Base-by-base conservation (phyloP, 2,888 invertebrate genomes). In the Hoplodrina blanda region DNA sequence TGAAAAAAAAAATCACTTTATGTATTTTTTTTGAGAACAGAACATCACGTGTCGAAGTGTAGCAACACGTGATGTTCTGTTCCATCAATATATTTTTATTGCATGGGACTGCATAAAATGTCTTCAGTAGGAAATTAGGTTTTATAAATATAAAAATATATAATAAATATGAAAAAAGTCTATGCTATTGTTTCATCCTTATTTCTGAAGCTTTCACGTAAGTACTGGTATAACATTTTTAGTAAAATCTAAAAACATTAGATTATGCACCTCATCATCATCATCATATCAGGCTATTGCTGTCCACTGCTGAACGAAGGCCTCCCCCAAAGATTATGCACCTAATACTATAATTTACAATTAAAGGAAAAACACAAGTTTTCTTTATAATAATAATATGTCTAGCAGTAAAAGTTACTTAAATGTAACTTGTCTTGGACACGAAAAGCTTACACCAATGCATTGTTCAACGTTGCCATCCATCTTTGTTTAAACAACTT, bases 401-500 rank as follows among this genome's bases (percentile, higher is more conserved):
- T 17, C n/a, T 30, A 50, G n/a, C 20, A 20, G 20, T 52, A 50
- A 49, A 55, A 33, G 11, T 37, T 50, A 41, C 30, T 44, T 11
- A 44, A 44, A 75, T 25, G 17, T 20, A 56, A 33, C 20, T 17
- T 15, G 49, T 54, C 19, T 53, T 41, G n/a, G 46, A 20, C 8
- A 74, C 1, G 25, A 50, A 66, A 67, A 68, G 33, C 17, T 46
- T 37, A 76, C 19, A 55, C 50, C 20, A 37, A 55, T 41, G 20
- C 15, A n/a, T 55, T 56, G 33, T 56, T 25, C 44, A 56, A 52
- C 37, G 33, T 46, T 68, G 37, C 25, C 44, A 56, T 68, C 41
- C 37, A 56, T 76, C 69, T 69, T 72, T 76, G 55, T 76, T 75
- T 75, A 44, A 19, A 52, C 10, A 37, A 62, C 11, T 67, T 76